These are phyloP conservation scores for Macaria liturata DNA, from an alignment of 2,888 invertebrate genomes.

Conservation along the genomic window DNA sequence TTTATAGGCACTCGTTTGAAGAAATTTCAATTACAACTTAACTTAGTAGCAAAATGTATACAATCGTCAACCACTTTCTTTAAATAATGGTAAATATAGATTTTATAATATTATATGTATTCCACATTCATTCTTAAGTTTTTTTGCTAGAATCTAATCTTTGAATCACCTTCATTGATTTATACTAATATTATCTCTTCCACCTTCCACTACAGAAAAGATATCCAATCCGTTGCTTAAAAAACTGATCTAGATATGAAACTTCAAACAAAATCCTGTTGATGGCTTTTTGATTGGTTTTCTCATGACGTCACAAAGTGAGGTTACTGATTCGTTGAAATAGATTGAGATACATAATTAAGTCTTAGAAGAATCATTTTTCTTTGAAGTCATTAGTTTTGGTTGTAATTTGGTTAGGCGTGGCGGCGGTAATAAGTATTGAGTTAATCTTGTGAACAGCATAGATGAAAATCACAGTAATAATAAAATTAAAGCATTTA, in stretches of 20 bases:
- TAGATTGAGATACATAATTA: constrained; percentile 43
- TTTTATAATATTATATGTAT: no score
- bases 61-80: no score
- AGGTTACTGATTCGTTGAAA: constrained; percentile 30
- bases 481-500: no score
- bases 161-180: no score
- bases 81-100: no score
- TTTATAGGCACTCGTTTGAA: no score
- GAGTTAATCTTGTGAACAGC: constrained; percentile 2
- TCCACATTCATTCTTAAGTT: no score
- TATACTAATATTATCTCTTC: neutral
- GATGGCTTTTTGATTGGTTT: constrained; percentile 58
- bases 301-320: constrained; percentile 23
- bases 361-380: constrained; percentile 26
- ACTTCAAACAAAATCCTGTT: constrained; percentile 45
- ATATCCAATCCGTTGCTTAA: constrained; percentile 4
- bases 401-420: constrained; percentile 13
- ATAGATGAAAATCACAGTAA: neutral
- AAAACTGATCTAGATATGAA: constrained; percentile 30
- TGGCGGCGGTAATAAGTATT: constrained; percentile 1
- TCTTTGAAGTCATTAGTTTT: constrained; percentile 32
- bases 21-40: no score
- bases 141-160: no score
- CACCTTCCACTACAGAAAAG: constrained; percentile 1
- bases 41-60: no score